Base-by-base conservation (phyloP, 2,888 invertebrate genomes). In the Synanthedon tipuliformis region DNA sequence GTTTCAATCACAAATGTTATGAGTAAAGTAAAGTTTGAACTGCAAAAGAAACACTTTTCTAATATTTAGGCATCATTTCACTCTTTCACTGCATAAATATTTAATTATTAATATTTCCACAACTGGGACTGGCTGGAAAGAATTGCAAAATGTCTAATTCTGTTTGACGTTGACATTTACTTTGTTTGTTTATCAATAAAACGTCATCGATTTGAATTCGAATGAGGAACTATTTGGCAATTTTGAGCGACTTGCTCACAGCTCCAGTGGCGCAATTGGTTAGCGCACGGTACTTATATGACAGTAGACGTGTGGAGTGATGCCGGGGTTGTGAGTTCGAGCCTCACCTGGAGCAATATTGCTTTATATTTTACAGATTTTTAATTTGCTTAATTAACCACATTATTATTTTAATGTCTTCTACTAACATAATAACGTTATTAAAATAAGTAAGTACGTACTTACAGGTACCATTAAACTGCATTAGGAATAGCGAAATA, bases 251-350 rank as follows among this genome's bases (percentile, higher is more conserved):
- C 1, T 1, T 16, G 10, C 3, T 16, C 71, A 71, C 67, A 88
- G 95, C 95, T 94, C 96, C 95, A 95, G 97, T 97, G 97, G 97
- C 97, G 96, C 97, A 97, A 96, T 97, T 95, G 97, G 97, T 96
- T 97, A 97, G 97, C 96, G 97, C 97, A 96, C 96, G 96, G 97
- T 97, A 97, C 97, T 97, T 97, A 97, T 97, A 95, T 92, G 94
- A 92, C 96, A 97, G 96, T 96, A 90, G 91, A 90, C 91, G 93
- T 84, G 82, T 94, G 95, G 34, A 96, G 97, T 92, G 75, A 97
- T 97, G 96, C 96, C 96, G 96, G 95, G 96, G 96, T 96, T 96
- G 96, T 94, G 96, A 96, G 96, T 96, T 97, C 96, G 96, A 97
- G 95, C 96, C 97, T 96, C 96, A 96, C 95, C 95, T 95, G 95